A percentile compares a stretch with the other conserved stretches of the same genome.
phyloP scores from a whole-genome alignment of 2,888 invertebrate species.

The Melanargia galathea region DNA sequence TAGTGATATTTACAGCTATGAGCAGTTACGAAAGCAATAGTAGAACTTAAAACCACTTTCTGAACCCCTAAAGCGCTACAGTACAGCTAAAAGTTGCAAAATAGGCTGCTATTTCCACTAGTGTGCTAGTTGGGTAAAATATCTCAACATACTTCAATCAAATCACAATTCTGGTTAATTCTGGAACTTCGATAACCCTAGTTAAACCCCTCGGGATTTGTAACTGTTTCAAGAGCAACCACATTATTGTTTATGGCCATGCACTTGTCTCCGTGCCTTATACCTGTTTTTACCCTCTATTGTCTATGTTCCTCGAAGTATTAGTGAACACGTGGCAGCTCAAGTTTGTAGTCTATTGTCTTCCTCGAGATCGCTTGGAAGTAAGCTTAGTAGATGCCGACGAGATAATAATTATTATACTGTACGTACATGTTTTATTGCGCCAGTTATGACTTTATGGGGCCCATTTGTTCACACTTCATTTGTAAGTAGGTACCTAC shows the following conservation, averaged over 20 bases:
- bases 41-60: no score
- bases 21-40: no score
- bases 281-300: slow-evolving; percentile 61
- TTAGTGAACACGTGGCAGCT: slow-evolving; percentile 62
- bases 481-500: no score
- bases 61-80: no score
- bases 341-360: slow-evolving; percentile 48
- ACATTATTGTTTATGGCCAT: slow-evolving; percentile 49
- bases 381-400: slow-evolving; percentile 49
- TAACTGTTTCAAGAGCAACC: slow-evolving; percentile 60
- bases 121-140: no score
- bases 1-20: no score
- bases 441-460: slow-evolving; percentile 41
- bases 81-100: no score
- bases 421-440: slow-evolving; percentile 38
- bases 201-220: slow-evolving; percentile 54
- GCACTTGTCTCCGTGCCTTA: slow-evolving; percentile 58
- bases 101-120: no score
- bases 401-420: slow-evolving; percentile 41
- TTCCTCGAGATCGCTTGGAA: slow-evolving; percentile 49
- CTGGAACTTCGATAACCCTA: neutral
- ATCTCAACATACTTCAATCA: neutral
- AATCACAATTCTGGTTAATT: neutral
- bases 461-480: slow-evolving; percentile 33
- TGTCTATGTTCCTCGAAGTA: slow-evolving; percentile 61